Percentiles rank a stretch among this genome's conserved stretches.
Evolutionary conservation across 2,888 invertebrate genomes (phyloP).

Genomic region (Agonum fuliginosum): DNA sequence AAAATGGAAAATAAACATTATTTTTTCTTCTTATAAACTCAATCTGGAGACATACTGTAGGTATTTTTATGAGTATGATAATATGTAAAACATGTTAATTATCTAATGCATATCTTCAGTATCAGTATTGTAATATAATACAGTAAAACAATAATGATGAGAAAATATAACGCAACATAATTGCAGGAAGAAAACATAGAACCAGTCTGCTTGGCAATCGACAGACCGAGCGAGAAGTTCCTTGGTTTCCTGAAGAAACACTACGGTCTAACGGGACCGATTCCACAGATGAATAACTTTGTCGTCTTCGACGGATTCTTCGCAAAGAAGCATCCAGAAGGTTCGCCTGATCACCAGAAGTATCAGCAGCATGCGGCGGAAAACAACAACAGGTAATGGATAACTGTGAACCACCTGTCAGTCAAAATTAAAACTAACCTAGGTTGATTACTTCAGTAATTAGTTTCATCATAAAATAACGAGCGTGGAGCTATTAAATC

Average conservation of each 20-base stretch:
- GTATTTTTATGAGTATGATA: too few relatives aligned
- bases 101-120: neutral
- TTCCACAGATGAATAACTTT: slow-evolving; percentile 92
- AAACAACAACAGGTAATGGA: slow-evolving; percentile 55
- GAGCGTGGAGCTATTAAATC: neutral
- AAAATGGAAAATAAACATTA: too few relatives aligned
- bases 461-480: neutral
- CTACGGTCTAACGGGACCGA: slow-evolving; percentile 79
- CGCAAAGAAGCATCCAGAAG: slow-evolving; percentile 61
- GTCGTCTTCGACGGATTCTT: slow-evolving; percentile 91
- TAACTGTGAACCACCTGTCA: neutral
- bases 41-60: too few relatives aligned
- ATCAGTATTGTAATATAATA: too few relatives aligned
- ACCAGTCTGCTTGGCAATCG: slow-evolving; percentile 89
- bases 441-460: neutral
- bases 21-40: too few relatives aligned
- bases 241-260: slow-evolving; percentile 89
- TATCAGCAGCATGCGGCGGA: slow-evolving; percentile 27
- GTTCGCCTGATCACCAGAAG: slow-evolving; percentile 50
- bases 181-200: slow-evolving; percentile 80
- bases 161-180: slow-evolving; percentile 54
- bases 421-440: neutral
- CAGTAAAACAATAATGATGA: too few relatives aligned
- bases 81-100: too few relatives aligned
- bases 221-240: slow-evolving; percentile 93